Evolutionary conservation across 2,888 invertebrate species (phyloP).

Genomic region (Diadromus collaris): DNA sequence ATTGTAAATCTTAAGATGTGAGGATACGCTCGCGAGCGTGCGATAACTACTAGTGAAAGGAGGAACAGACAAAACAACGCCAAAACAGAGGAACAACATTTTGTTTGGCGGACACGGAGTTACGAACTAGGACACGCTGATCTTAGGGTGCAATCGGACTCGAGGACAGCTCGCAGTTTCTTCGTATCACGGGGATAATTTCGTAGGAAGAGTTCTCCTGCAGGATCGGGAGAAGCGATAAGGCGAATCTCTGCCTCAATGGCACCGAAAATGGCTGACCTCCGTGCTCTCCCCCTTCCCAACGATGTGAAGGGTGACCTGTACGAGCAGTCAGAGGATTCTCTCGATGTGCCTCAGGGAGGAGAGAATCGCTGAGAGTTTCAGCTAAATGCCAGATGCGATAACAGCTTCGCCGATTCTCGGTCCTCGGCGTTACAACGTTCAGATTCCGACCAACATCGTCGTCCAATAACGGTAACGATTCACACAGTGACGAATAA

Average conservation of each 20-base stretch:
- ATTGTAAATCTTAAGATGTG: no score
- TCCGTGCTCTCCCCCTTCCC: background rate
- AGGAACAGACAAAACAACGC: conserved; percentile 7
- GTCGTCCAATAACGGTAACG: background rate
- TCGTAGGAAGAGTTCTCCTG: background rate
- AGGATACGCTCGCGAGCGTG: no score
- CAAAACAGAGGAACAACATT: background rate
- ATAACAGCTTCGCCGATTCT: conserved; percentile 29
- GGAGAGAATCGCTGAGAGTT: conserved; percentile 18
- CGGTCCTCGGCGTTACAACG: background rate
- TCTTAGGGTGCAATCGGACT: conserved; percentile 16
- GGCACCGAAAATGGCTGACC: conserved; percentile 5
- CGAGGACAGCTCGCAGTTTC: conserved; percentile 34
- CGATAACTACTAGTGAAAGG: no score
- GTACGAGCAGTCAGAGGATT: conserved; percentile 17
- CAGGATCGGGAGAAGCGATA: conserved; percentile 13
- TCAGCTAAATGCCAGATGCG: conserved; percentile 19
- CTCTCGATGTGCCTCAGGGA: conserved; percentile 13
- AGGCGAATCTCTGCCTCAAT: conserved; percentile 22
- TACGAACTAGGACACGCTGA: background rate
- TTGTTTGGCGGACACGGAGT: conserved; percentile 10
- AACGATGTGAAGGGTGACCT: conserved; percentile 12
- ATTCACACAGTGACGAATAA: background rate
- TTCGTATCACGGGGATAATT: conserved; percentile 21
- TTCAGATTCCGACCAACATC: background rate